phyloP scores from a whole-genome alignment of 2,113 vertebrate species.

The Oenanthe melanoleuca region DNA sequence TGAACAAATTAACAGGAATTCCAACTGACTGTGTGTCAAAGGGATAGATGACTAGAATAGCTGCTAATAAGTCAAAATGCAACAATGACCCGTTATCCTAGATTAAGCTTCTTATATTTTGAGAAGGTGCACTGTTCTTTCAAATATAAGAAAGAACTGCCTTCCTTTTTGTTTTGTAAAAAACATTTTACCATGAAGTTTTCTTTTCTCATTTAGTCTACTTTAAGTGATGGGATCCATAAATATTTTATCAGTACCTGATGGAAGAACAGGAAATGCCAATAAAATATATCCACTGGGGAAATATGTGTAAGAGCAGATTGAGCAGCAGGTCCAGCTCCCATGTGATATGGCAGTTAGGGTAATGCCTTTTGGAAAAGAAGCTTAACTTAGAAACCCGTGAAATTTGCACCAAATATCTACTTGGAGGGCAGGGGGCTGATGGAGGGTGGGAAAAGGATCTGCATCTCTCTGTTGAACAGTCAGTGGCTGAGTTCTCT shows the following conservation, averaged over 20 bases:
- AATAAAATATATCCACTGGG: not conserved
- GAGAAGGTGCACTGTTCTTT: not conserved
- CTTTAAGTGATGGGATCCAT: not conserved
- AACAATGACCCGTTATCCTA: not conserved
- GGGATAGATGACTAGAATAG: not conserved
- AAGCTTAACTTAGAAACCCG: not conserved
- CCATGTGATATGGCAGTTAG: not conserved
- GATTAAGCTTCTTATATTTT: not conserved
- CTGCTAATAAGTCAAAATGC: not conserved
- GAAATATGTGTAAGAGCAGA: not conserved
- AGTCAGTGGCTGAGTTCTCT: not conserved
- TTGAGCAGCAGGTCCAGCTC: not conserved
- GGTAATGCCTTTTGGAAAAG: not conserved
- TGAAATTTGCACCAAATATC: not conserved
- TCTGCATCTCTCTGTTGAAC: not conserved
- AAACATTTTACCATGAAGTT: not conserved
- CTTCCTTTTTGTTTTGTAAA: not conserved
- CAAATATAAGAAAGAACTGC: not conserved
- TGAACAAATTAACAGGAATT: not conserved
- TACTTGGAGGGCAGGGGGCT: accelerated
- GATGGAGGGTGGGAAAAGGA: not conserved
- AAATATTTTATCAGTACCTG: conserved; percentile 5
- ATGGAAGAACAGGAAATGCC: not conserved
- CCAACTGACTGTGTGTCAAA: not conserved
- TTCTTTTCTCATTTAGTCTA: not conserved